Conservation (phyloP, 2,888 invertebrate genomes). For the Andricus quercusramuli region DNA sequence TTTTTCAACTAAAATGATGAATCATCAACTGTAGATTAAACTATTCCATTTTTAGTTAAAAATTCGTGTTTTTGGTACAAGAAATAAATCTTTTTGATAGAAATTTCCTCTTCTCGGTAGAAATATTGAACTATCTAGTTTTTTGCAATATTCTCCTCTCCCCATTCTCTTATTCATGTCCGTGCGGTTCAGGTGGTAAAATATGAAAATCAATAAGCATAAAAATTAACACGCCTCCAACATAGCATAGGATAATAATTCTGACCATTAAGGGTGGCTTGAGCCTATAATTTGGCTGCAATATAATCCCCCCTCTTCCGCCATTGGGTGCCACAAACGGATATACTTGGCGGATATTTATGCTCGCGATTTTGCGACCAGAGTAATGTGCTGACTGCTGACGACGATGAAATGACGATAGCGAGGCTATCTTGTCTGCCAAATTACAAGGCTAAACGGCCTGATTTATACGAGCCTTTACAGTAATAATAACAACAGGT, state of each 20-base stretch:
- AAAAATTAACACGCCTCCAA: constrained; percentile 75
- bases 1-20: too few species aligned
- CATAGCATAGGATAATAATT: constrained; percentile 53
- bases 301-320: constrained; percentile 67
- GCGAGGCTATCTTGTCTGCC: constrained; percentile 56
- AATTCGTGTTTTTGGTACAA: too few species aligned
- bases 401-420: constrained; percentile 45
- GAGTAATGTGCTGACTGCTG: constrained; percentile 40
- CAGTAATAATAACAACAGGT: constrained; percentile 61
- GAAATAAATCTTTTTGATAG: too few species aligned
- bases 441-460: constrained; percentile 74
- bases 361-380: constrained; percentile 66
- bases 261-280: too few species aligned
- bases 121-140: too few species aligned
- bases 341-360: constrained; percentile 65
- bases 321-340: constrained; percentile 41
- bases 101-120: too few species aligned
- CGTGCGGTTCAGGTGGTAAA: constrained; percentile 68
- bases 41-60: too few species aligned
- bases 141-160: too few species aligned
- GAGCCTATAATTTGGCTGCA: constrained; percentile 76
- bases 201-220: constrained; percentile 77
- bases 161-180: too few species aligned
- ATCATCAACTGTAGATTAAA: too few species aligned
- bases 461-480: constrained; percentile 74